phyloP scores from a whole-genome alignment of 2,113 vertebrate species.

The Cinclus cinclus region DNA sequence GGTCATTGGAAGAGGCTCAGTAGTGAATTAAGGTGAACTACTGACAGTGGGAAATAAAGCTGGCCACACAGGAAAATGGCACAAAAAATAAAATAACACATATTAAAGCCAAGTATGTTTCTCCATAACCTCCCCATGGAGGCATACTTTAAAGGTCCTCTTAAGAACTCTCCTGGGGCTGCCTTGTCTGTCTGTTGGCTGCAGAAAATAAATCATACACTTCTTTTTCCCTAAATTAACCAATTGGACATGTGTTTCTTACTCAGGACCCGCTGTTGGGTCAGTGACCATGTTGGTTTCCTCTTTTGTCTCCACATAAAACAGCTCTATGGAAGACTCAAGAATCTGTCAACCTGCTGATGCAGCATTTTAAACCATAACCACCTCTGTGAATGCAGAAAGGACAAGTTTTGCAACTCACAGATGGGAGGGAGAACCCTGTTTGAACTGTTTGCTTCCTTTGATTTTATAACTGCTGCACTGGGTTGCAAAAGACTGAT shows the following conservation, averaged over 20 bases:
- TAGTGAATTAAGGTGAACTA: background rate
- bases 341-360: background rate
- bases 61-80: background rate
- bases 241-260: accelerated
- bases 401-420: background rate
- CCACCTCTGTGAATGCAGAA: background rate
- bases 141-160: background rate
- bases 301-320: background rate
- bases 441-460: background rate
- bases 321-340: background rate
- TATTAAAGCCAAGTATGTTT: background rate
- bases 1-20: background rate
- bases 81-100: background rate
- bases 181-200: background rate
- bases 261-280: background rate
- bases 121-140: background rate
- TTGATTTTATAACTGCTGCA: background rate
- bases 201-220: background rate
- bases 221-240: background rate
- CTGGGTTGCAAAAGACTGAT: background rate
- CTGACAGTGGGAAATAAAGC: background rate
- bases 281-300: background rate
- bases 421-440: background rate
- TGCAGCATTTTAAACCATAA: background rate
- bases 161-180: background rate